phyloP scores from a whole-genome alignment of 2,113 vertebrate species.

The Aspiorhynchus laticeps region DNA sequence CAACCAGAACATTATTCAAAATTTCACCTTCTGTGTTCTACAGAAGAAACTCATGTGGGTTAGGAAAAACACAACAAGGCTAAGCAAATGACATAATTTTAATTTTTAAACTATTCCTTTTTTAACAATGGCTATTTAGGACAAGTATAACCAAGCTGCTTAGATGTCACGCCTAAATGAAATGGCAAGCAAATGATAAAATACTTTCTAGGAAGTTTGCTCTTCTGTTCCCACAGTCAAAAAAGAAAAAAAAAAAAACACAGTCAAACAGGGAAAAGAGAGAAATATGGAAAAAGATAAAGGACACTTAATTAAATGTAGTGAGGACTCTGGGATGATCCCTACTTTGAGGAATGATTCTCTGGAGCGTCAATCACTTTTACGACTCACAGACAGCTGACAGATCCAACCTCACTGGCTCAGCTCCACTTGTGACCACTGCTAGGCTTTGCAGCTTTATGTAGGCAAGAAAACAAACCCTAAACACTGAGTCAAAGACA shows the following conservation, averaged over 20 bases:
- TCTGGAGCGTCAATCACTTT: conserved; percentile 40
- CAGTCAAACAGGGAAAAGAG: conserved; percentile 18
- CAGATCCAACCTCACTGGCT: conserved; percentile 40
- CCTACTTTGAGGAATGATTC: conserved; percentile 19
- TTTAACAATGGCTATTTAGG: neutral
- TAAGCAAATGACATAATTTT: neutral
- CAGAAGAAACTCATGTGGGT: neutral
- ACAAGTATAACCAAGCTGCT: neutral
- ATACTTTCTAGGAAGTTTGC: conserved; percentile 6
- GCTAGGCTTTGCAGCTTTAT: conserved; percentile 43
- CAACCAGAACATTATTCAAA: neutral
- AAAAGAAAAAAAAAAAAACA: neutral
- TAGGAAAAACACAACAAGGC: neutral
- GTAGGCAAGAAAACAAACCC: conserved; percentile 40
- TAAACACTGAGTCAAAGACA: conserved; percentile 20
- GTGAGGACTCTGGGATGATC: conserved; percentile 30
- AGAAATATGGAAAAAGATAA: conserved; percentile 26
- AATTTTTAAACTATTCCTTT: neutral
- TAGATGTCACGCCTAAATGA: conserved; percentile 1
- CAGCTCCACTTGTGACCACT: conserved; percentile 27
- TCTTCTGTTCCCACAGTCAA: conserved; percentile 29
- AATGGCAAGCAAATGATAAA: neutral
- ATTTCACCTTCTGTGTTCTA: neutral
- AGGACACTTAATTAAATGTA: conserved; percentile 29
- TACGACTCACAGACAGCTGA: conserved; percentile 35